Evolutionary conservation across 1,140 invertebrate genomes (phyloP).

Genomic region (Centruroides sculpturatus): DNA sequence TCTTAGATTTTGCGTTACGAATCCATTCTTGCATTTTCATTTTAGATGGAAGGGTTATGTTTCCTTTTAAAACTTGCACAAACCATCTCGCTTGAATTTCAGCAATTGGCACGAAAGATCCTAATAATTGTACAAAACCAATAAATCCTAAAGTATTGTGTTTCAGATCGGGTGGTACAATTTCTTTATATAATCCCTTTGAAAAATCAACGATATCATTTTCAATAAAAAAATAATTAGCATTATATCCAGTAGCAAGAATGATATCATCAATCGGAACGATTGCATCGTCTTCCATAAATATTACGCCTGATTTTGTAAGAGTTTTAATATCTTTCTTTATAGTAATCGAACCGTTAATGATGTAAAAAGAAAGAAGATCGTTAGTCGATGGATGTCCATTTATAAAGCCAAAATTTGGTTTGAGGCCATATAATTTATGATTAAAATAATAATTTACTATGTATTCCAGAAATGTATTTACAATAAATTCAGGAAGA

Average conservation of each 20-base stretch:
- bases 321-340: conserved; percentile 29
- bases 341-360: conserved; percentile 26
- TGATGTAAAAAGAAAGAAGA: conserved; percentile 33
- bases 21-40: conserved; percentile 19
- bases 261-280: conserved; percentile 4
- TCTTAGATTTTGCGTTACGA: not conserved
- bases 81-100: conserved; percentile 29
- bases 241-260: conserved; percentile 20
- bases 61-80: conserved; percentile 16
- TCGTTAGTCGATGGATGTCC: conserved; percentile 40
- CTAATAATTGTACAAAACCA: conserved; percentile 36
- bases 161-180: conserved; percentile 27
- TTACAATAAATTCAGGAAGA: not conserved
- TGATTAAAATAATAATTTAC: not conserved
- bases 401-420: conserved; percentile 27
- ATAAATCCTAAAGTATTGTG: conserved; percentile 31
- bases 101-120: conserved; percentile 35
- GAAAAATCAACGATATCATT: not conserved
- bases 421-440: conserved; percentile 24
- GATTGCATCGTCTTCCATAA: conserved; percentile 17
- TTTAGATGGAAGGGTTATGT: conserved; percentile 18
- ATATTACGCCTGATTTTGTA: conserved; percentile 24
- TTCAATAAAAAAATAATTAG: conserved; percentile 13
- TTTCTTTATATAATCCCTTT: conserved; percentile 10
- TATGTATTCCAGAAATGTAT: not conserved